Percentiles rank a stretch among this genome's conserved stretches.
Evolutionary conservation across 2,113 vertebrate species (phyloP).

Genomic region (Austrofundulus limnaeus): DNA sequence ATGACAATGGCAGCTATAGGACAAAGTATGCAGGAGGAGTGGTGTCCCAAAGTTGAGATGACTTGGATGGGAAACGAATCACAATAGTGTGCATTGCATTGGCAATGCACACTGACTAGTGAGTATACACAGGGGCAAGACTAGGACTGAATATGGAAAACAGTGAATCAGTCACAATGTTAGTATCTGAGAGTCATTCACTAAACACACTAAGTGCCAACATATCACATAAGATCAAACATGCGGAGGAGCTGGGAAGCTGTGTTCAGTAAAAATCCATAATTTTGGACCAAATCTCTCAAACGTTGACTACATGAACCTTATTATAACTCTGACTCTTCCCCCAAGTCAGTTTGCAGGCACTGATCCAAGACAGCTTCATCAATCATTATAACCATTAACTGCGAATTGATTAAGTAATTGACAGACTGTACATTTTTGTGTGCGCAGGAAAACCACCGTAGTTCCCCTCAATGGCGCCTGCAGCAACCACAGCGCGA

Average conservation of each 20-base stretch:
- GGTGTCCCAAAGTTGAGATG: too few relatives aligned
- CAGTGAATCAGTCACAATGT: too few relatives aligned
- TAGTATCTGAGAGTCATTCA: too few relatives aligned
- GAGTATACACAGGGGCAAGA: too few relatives aligned
- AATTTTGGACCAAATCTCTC: background rate
- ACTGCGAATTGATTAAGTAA: slow-evolving; percentile 5
- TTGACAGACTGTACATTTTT: slow-evolving; percentile 1
- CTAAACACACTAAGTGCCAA: too few relatives aligned
- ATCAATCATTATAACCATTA: background rate
- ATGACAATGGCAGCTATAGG: too few relatives aligned
- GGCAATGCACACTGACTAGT: too few relatives aligned
- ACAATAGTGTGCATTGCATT: too few relatives aligned
- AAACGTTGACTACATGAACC: background rate
- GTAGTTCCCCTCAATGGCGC: background rate
- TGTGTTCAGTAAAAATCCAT: background rate
- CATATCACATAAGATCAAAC: too few relatives aligned
- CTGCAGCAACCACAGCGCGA: slow-evolving; percentile 13
- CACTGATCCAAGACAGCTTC: background rate
- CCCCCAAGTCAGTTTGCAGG: background rate
- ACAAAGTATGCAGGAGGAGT: too few relatives aligned
- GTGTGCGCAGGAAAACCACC: background rate
- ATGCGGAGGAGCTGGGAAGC: background rate
- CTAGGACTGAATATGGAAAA: too few relatives aligned
- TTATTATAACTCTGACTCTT: background rate
- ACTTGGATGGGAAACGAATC: too few relatives aligned